Conservation (phyloP, 2,888 invertebrate species). For the Allolobophora icterica region DNA sequence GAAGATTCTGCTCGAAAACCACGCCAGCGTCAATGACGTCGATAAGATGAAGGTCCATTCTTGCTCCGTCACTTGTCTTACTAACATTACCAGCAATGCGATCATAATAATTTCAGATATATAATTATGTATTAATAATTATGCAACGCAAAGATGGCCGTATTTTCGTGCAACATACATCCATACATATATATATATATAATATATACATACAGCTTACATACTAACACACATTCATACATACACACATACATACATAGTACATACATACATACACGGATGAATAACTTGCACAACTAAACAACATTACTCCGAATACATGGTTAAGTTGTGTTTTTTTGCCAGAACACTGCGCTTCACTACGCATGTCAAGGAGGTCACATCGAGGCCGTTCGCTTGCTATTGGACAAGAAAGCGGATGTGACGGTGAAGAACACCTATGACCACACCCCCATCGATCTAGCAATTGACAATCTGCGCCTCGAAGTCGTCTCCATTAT, state of each 20-base stretch:
- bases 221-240: too few relatives aligned
- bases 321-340: background rate
- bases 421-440: conserved; percentile 92
- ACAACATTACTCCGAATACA: too few relatives aligned
- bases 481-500: conserved; percentile 47
- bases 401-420: conserved; percentile 84
- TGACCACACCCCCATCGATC: conserved; percentile 90
- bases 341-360: conserved; percentile 85
- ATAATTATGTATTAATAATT: too few relatives aligned
- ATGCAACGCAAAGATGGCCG: too few relatives aligned
- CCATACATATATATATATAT: too few relatives aligned
- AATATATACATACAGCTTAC: too few relatives aligned
- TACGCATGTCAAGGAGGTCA: conserved; percentile 98
- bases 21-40: conserved; percentile 49
- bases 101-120: too few relatives aligned
- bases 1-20: conserved; percentile 50
- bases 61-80: background rate
- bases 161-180: too few relatives aligned
- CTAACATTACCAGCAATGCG: background rate
- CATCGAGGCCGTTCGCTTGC: conserved; percentile 78
- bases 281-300: too few relatives aligned
- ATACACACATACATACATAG: background rate
- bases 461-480: conserved; percentile 69
- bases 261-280: too few relatives aligned
- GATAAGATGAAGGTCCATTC: conserved; percentile 49